These are phyloP conservation scores for Neopelma chrysocephalum DNA, from an alignment of 2,797 vertebrate genomes.

Conservation along the genomic window DNA sequence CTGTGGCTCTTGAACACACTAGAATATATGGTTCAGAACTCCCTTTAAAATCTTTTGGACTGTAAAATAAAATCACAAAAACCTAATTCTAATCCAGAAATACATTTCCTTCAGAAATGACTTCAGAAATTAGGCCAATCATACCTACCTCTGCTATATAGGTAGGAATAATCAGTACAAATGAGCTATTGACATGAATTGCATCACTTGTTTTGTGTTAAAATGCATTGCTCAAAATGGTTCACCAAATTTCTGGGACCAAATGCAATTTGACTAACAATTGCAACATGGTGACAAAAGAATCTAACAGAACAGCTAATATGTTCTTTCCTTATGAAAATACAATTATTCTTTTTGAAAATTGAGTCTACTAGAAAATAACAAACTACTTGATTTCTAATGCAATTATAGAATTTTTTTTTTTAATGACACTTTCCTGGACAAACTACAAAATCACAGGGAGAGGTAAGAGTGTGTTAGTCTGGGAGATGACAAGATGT, in stretches of 20 bases:
- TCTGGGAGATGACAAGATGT: neutral
- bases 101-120: neutral
- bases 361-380: neutral
- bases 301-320: neutral
- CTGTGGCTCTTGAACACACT: neutral
- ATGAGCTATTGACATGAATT: neutral
- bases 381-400: neutral
- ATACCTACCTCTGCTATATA: neutral
- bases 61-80: neutral
- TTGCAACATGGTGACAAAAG: neutral
- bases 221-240: neutral
- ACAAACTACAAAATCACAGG: neutral
- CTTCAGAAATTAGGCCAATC: neutral
- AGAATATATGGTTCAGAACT: neutral
- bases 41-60: neutral
- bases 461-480: neutral
- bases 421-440: neutral
- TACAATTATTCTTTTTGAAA: neutral
- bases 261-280: neutral
- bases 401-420: neutral
- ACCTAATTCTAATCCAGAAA: neutral
- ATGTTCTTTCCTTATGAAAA: neutral
- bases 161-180: neutral
- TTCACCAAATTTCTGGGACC: neutral
- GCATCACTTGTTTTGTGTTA: neutral